Conservation (phyloP, 2,888 invertebrate species). For the Aphidoletes aphidimyza region DNA sequence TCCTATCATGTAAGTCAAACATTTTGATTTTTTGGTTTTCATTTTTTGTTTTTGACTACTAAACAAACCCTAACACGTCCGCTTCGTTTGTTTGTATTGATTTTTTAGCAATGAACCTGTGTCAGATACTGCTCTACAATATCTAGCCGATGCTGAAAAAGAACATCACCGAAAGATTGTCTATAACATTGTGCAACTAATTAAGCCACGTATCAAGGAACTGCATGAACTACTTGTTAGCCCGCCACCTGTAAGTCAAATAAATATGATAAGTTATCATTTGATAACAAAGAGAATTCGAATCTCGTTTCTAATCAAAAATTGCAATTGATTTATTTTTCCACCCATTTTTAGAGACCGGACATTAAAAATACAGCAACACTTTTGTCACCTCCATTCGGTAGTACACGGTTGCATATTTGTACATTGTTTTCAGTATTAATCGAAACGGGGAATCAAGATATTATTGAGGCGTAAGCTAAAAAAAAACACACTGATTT, state of each 20-base stretch:
- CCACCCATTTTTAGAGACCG: constrained; percentile 67
- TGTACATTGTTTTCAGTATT: constrained; percentile 82
- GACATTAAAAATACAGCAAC: constrained; percentile 78
- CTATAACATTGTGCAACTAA: constrained; percentile 72
- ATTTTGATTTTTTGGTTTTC: background rate
- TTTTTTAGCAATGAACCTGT: constrained; percentile 64
- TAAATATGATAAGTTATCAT: constrained; percentile 18
- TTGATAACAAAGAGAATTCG: constrained; percentile 7
- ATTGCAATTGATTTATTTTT: constrained; percentile 56
- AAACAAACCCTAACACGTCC: constrained; percentile 27
- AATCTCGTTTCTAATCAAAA: background rate
- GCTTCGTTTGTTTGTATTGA: background rate
- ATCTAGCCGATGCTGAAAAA: constrained; percentile 66
- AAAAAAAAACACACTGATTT: background rate
- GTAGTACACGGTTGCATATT: constrained; percentile 82
- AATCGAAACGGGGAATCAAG: constrained; percentile 77
- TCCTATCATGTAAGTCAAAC: constrained; percentile 58
- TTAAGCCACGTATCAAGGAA: constrained; percentile 75
- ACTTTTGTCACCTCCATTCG: constrained; percentile 78
- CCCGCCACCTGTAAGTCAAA: constrained; percentile 74
- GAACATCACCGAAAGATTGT: constrained; percentile 72
- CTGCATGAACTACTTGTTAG: constrained; percentile 74
- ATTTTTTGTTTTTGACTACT: constrained; percentile 39
- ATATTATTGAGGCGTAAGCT: constrained; percentile 75
- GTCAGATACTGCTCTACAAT: constrained; percentile 62